Conservation (phyloP, 2,797 vertebrate genomes). For the Antrozous pallidus region DNA sequence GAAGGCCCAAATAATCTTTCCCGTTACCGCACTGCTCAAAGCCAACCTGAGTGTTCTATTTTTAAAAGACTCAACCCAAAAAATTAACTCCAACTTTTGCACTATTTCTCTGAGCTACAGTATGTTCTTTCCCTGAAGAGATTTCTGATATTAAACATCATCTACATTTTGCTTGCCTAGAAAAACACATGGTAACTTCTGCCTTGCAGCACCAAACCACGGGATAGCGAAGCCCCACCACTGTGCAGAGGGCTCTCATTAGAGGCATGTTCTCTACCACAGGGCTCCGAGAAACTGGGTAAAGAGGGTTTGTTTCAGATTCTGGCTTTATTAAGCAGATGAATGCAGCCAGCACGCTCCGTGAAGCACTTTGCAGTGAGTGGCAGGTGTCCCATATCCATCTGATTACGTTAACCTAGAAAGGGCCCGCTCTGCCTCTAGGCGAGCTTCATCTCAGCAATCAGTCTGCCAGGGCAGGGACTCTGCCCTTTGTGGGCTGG, state of each 20-base stretch:
- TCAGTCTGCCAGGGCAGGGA: background rate
- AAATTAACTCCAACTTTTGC: slow-evolving; percentile 32
- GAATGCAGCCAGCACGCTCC: background rate
- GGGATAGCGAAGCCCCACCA: background rate
- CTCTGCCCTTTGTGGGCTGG: background rate
- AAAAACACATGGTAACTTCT: slow-evolving; percentile 21
- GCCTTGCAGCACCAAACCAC: background rate
- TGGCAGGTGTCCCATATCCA: slow-evolving; percentile 18
- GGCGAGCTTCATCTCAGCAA: background rate
- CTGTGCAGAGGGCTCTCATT: slow-evolving; percentile 48
- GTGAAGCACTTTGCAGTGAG: background rate
- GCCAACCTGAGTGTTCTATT: slow-evolving; percentile 27
- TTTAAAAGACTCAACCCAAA: slow-evolving; percentile 48
- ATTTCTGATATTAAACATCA: slow-evolving; percentile 28
- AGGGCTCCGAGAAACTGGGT: background rate
- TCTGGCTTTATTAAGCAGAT: slow-evolving; percentile 20
- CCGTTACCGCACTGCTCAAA: background rate
- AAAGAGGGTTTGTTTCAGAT: background rate
- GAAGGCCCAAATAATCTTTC: slow-evolving; percentile 5
- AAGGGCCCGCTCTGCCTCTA: background rate
- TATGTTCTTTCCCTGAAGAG: slow-evolving; percentile 24
- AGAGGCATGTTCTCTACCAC: slow-evolving; percentile 19
- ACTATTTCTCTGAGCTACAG: slow-evolving; percentile 12
- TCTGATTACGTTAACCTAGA: background rate
- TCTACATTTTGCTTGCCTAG: slow-evolving; percentile 54